These are phyloP conservation scores for Lethrus apterus DNA, from an alignment of 1,140 invertebrate genomes.

Conservation along the genomic window DNA sequence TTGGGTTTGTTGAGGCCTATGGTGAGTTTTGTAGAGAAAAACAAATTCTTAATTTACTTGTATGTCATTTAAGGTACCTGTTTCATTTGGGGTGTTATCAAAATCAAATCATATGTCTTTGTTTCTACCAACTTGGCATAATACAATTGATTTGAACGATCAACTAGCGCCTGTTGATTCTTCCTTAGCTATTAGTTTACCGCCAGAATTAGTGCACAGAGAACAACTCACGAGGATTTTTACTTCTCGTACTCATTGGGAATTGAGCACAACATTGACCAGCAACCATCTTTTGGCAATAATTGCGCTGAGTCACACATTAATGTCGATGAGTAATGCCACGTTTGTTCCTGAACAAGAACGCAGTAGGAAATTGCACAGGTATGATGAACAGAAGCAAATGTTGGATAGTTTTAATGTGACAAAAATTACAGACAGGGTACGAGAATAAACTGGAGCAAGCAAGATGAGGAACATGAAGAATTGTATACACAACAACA, in stretches of 20 bases:
- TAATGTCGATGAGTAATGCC: conserved; percentile 97
- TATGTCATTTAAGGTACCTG: conserved; percentile 53
- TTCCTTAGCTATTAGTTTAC: conserved; percentile 55
- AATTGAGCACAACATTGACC: conserved; percentile 87
- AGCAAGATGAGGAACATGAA: conserved; percentile 70
- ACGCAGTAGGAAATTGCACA: conserved; percentile 65
- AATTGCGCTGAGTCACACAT: conserved; percentile 89
- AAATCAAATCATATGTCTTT: conserved; percentile 91
- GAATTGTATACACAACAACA: conserved; percentile 78
- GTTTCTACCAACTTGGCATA: conserved; percentile 81
- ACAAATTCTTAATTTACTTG: background rate
- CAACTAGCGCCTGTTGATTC: conserved; percentile 44
- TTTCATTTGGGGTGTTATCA: conserved; percentile 97
- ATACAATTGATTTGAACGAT: conserved; percentile 44
- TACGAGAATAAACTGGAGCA: conserved; percentile 52
- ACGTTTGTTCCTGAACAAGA: conserved; percentile 85
- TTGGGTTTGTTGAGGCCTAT: conserved; percentile 86
- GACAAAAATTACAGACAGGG: too few species aligned
- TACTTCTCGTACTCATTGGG: conserved; percentile 86
- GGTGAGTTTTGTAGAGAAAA: conserved; percentile 43
- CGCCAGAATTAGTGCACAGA: conserved; percentile 63
- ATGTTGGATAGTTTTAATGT: too few species aligned
- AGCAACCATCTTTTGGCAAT: conserved; percentile 93
- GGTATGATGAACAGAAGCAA: conserved; percentile 35
- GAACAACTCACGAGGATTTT: conserved; percentile 74